Base-by-base conservation (phyloP, 2,797 vertebrate genomes). In the Lithobates sylvaticus region DNA sequence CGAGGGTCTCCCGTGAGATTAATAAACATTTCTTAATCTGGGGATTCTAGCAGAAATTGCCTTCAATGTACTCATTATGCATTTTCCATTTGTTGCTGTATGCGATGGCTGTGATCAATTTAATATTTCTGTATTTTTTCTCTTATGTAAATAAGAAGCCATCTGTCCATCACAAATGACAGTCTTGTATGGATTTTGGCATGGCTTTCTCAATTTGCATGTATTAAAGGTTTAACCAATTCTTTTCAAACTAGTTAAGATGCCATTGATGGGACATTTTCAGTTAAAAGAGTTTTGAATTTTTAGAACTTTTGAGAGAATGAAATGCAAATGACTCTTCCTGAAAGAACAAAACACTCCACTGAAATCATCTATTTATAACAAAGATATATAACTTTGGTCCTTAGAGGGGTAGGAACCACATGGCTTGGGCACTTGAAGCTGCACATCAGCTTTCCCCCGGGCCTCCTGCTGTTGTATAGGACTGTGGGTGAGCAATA, bases 21-120 rank as follows among this genome's bases (percentile, higher is more conserved):
- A 79, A 87, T 84, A 87, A 87, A 84, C 81, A 80, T 87, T 84
- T 71, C 83, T 87, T 87, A 84, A 84, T 87, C 76, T 75, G 64
- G 65, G 34, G 26, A 84, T 70, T 76, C 76, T 87, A 81, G 86
- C 86, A 54, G 84, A 76, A 67, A 54, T 42, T 68, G 71, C 42
- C 72, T 47, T 54, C 44, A 80, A 39, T 87, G 71, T 79, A 84
- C 21, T 76, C 32, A 76, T 79, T 84, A 84, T 84, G 81, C 76
- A 87, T 84, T 87, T 84, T 87, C 86, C 86, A 84, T 84, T 87
- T 87, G 81, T 47, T 76, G 61, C 34, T 70, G 80, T 70, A 87
- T 81, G 83, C 18, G 65, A 79, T 21, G 36, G 44, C 68, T 74
- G n/a, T 69, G 65, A 54, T 27, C 44, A 58, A 84, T 84, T 84